These are phyloP conservation scores for Eupithecia centaureata DNA, from an alignment of 2,888 invertebrate species.

Conservation along the genomic window DNA sequence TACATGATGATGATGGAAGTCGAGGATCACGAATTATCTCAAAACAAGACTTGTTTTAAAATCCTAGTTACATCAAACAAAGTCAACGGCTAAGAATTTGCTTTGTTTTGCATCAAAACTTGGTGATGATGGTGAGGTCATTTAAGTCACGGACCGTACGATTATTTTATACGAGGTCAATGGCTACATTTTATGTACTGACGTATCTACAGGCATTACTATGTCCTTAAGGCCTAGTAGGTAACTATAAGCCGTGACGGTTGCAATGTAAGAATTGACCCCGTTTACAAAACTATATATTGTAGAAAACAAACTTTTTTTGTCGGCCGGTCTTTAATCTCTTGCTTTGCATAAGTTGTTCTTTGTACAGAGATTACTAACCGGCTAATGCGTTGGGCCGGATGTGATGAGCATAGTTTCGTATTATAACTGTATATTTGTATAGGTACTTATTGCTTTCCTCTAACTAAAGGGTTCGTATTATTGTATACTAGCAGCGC, in stretches of 20 bases:
- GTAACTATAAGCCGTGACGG: background rate
- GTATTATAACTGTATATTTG: no score
- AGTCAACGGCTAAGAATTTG: background rate
- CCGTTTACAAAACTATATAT: no score
- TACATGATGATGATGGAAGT: background rate
- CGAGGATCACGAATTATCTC: background rate
- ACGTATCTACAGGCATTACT: background rate
- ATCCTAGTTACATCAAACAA: background rate
- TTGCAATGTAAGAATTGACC: background rate
- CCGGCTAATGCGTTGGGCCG: background rate
- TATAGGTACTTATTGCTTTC: background rate
- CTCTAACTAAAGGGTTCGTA: background rate
- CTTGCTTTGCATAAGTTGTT: background rate
- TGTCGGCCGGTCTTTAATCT: background rate
- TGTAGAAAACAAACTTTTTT: background rate
- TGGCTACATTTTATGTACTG: background rate
- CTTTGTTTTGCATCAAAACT: background rate
- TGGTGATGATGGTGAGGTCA: no score
- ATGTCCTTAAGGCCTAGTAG: background rate
- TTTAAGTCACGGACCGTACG: background rate
- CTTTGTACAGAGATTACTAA: background rate
- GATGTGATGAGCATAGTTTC: background rate
- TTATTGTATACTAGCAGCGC: no score
- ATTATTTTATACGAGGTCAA: background rate
- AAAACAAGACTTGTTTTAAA: background rate